These are phyloP conservation scores for Mastomys natalensis DNA, from an alignment of 2,113 vertebrate genomes.

Conservation along the genomic window DNA sequence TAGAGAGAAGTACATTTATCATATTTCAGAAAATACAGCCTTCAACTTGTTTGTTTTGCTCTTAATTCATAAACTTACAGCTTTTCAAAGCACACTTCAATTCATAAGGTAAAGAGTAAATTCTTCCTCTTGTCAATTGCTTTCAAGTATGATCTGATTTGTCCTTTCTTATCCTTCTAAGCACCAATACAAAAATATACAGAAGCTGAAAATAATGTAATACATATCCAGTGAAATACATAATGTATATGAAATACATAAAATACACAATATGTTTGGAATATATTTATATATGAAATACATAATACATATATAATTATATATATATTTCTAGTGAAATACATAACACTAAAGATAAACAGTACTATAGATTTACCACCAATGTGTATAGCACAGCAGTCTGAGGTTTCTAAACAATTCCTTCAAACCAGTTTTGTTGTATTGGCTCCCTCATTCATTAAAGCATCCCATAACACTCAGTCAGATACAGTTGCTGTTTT, in stretches of 20 bases:
- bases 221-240: conserved; percentile 1
- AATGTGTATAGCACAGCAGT: neutral
- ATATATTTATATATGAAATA: neutral
- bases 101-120: neutral
- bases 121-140: neutral
- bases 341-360: neutral
- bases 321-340: conserved; percentile 16
- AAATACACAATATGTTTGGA: neutral
- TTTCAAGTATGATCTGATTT: neutral
- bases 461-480: neutral
- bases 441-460: neutral
- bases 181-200: neutral
- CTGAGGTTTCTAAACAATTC: neutral
- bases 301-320: neutral
- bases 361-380: neutral
- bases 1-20: neutral
- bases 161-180: neutral
- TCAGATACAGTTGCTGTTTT: neutral
- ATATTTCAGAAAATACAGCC: neutral
- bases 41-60: conserved; percentile 34
- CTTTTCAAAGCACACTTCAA: conserved; percentile 4
- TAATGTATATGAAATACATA: neutral
- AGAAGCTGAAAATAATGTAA: neutral
- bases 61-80: neutral
- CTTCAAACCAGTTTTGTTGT: neutral